These are phyloP conservation scores for Drosophila micromelanica DNA, from an alignment of 1,140 invertebrate genomes.

Conservation along the genomic window DNA sequence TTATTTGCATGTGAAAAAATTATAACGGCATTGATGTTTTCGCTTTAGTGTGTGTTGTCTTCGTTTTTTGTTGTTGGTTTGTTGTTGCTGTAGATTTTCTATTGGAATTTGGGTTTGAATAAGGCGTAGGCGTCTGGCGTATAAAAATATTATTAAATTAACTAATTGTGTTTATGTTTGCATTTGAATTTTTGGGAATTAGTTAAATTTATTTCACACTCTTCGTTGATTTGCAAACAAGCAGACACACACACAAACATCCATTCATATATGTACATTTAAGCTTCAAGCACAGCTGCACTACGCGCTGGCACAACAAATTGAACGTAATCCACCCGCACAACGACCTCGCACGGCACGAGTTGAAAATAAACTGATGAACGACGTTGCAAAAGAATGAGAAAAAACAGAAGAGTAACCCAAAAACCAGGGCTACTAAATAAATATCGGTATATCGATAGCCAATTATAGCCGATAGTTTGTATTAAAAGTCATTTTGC, in stretches of 20 bases:
- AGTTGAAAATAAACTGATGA: constrained; percentile 24
- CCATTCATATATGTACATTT: constrained; percentile 22
- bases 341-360: constrained; percentile 4
- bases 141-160: constrained; percentile 12
- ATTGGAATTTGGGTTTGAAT: constrained; percentile 21
- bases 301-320: constrained; percentile 41
- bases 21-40: constrained; percentile 48
- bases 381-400: constrained; percentile 7
- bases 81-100: constrained; percentile 2
- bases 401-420: constrained; percentile 8
- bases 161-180: constrained; percentile 23
- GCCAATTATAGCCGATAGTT: background rate
- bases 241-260: constrained; percentile 2
- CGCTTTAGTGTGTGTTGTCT: constrained; percentile 14
- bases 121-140: constrained; percentile 1
- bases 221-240: constrained; percentile 38
- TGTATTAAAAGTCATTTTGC: background rate
- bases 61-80: constrained; percentile 7
- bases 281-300: constrained; percentile 27
- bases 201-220: constrained; percentile 61
- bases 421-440: background rate
- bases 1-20: constrained; percentile 48
- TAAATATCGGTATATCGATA: constrained; percentile 17
- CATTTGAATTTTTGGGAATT: constrained; percentile 41
- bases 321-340: background rate